Evolutionary conservation across 2,113 vertebrate species (phyloP).

Genomic region (Dendrocopos noguchii): DNA sequence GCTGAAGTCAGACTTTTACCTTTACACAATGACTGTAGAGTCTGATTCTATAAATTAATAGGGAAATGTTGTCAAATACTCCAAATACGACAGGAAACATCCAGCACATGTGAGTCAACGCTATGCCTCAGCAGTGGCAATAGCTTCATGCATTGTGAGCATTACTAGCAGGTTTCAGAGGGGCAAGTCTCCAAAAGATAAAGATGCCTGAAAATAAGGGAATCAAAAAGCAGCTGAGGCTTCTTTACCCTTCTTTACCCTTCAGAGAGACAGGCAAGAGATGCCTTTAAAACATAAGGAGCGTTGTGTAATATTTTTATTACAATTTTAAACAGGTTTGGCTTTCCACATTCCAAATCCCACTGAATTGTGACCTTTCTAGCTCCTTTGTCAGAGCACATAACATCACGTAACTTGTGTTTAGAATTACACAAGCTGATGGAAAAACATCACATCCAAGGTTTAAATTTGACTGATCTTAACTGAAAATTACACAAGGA

Average conservation of each 20-base stretch:
- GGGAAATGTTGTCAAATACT: not conserved
- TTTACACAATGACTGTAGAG: not conserved
- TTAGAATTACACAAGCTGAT: not conserved
- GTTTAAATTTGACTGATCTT: not conserved
- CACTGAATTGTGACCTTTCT: not conserved
- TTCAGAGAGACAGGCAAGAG: not conserved
- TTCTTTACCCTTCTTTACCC: not conserved
- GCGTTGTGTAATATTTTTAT: not conserved
- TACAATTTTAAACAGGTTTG: not conserved
- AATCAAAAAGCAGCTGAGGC: not conserved
- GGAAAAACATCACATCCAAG: not conserved
- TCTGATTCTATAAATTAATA: not conserved
- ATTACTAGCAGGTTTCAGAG: not conserved
- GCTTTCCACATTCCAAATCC: not conserved
- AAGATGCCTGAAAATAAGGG: not conserved
- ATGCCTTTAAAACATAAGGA: not conserved
- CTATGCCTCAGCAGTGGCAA: not conserved
- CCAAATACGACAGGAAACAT: not conserved
- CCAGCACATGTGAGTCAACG: not conserved
- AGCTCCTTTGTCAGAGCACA: not conserved
- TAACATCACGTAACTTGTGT: not conserved
- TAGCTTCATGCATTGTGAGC: not conserved
- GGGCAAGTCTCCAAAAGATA: not conserved
- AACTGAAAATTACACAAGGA: slow-evolving; percentile 22
- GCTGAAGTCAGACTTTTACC: not conserved